Evolutionary conservation across 1,140 invertebrate genomes (phyloP).

Genomic region (Heliconius himera): DNA sequence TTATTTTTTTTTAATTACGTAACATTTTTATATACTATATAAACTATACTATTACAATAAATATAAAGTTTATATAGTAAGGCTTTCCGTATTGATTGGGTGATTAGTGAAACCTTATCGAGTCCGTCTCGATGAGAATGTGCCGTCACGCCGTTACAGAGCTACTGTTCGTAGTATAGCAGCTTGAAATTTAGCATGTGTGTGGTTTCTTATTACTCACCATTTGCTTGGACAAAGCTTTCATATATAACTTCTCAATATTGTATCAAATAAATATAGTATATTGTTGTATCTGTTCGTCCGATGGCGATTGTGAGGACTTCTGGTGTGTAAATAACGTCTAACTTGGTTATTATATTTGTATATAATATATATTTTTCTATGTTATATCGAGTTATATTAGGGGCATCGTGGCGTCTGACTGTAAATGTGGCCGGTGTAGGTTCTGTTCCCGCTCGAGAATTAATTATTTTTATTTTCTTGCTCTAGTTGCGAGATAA

Average conservation of each 20-base stretch:
- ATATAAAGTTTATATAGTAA: conserved; percentile 27
- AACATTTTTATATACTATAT: not conserved
- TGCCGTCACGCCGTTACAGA: conserved; percentile 19
- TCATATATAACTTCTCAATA: conserved; percentile 10
- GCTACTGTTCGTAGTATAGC: conserved; percentile 7
- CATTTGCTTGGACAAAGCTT: conserved; percentile 14
- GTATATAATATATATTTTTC: not conserved
- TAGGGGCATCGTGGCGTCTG: too few species aligned
- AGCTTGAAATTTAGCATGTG: conserved; percentile 33
- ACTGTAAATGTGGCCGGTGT: too few species aligned
- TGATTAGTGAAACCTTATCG: conserved; percentile 50
- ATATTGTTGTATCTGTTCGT: not conserved
- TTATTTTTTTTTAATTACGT: too few species aligned
- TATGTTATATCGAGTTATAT: not conserved
- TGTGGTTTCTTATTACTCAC: conserved; percentile 32
- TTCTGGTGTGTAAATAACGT: not conserved
- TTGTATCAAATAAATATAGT: conserved; percentile 17
- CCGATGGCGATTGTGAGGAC: not conserved
- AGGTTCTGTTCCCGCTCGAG: too few species aligned
- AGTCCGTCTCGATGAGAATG: conserved; percentile 42
- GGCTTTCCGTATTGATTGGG: conserved; percentile 50
- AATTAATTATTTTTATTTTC: too few species aligned
- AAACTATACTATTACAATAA: not conserved
- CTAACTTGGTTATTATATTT: not conserved
- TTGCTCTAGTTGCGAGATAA: too few species aligned